A percentile compares a stretch with the other conserved stretches of the same genome.
These are phyloP conservation scores for Araneus ventricosus DNA, from an alignment of 1,140 invertebrate species.

Conservation along the genomic window DNA sequence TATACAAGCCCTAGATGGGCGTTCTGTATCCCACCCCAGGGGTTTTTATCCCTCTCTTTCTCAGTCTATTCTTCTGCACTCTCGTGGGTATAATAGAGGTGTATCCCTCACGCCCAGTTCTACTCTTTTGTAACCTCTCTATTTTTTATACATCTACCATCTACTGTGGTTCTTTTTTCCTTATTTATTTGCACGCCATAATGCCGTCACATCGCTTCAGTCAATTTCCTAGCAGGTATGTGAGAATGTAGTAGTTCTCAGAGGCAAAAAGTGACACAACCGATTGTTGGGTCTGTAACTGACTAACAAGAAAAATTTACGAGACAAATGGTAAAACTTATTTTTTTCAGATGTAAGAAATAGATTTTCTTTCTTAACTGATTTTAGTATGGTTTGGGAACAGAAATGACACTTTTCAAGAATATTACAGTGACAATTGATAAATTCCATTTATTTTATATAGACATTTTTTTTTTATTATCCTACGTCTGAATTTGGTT, in stretches of 20 bases:
- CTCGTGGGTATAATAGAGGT: slow-evolving; percentile 65
- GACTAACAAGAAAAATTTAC: slow-evolving; percentile 8
- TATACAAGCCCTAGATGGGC: slow-evolving; percentile 69
- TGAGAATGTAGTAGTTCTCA: slow-evolving; percentile 57
- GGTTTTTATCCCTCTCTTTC: slow-evolving; percentile 48
- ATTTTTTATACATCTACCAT: background rate
- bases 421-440: too few species aligned
- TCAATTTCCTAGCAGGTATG: slow-evolving; percentile 42
- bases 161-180: background rate
- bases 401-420: too few species aligned
- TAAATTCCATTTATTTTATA: too few species aligned
- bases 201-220: slow-evolving; percentile 16
- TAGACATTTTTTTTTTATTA: too few species aligned
- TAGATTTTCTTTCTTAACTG: background rate
- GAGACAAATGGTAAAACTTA: background rate
- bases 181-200: slow-evolving; percentile 35
- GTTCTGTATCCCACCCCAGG: slow-evolving; percentile 35
- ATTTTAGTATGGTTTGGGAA: too few species aligned
- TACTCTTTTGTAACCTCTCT: slow-evolving; percentile 47
- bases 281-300: background rate
- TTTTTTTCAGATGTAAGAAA: background rate
- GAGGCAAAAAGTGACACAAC: background rate
- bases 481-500: too few species aligned
- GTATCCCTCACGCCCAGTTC: slow-evolving; percentile 70
- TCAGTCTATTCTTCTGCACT: slow-evolving; percentile 55